Percentiles rank a stretch among this genome's conserved stretches.
Evolutionary conservation across 2,113 vertebrate species (phyloP).

Genomic region (Craseonycteris thonglongyai): DNA sequence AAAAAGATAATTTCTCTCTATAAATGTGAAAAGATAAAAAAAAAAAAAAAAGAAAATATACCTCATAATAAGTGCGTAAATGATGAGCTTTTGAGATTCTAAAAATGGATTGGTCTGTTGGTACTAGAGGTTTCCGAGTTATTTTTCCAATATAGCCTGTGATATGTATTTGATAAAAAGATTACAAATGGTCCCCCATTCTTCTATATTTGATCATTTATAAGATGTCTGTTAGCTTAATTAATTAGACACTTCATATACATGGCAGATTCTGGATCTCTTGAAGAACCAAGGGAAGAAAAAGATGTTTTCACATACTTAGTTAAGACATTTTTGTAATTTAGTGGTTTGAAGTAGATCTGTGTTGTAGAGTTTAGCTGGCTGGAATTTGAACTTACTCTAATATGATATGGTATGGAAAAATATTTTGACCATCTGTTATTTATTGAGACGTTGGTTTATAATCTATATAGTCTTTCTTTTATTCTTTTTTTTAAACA

Average conservation of each 20-base stretch:
- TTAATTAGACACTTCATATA: not conserved
- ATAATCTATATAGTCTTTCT: not conserved
- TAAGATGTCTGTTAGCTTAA: not conserved
- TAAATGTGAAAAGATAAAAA: too few relatives aligned
- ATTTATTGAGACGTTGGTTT: not conserved
- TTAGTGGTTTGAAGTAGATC: not conserved
- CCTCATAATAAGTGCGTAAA: not conserved
- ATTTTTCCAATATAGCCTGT: not conserved
- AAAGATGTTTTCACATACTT: not conserved
- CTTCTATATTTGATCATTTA: not conserved
- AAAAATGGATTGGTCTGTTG: not conserved
- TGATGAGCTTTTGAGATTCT: not conserved
- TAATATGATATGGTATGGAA: not conserved
- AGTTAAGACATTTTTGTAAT: not conserved
- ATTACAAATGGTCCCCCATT: not conserved
- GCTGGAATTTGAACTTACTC: not conserved
- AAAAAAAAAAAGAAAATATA: not conserved
- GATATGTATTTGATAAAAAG: not conserved
- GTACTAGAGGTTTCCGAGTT: not conserved
- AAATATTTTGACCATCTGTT: not conserved
- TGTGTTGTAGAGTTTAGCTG: not conserved
- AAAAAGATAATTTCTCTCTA: too few relatives aligned
- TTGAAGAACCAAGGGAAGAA: not conserved
- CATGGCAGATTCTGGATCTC: not conserved
- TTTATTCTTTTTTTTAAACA: not conserved